Evolutionary conservation across 2,888 invertebrate genomes (phyloP), one percentile per base, ranked within the genome.

Genomic region (Dilophus febrilis): DNA sequence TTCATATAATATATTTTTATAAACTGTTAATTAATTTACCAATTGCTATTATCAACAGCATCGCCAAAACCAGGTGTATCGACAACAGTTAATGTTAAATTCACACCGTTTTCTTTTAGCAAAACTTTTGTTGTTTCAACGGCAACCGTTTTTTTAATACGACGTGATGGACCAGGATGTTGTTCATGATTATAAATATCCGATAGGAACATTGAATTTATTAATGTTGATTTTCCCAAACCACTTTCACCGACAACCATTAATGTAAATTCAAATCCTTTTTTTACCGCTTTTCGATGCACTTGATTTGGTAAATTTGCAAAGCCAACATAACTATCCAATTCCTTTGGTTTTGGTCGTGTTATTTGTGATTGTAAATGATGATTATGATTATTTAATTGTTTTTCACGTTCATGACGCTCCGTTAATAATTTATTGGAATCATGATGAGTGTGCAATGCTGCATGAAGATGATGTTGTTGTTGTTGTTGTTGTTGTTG

Each of bases 11-110:
- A n/a, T n/a, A n/a, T n/a, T n/a, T n/a, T n/a, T n/a, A n/a, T n/a
- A n/a, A n/a, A n/a, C n/a, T n/a, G n/a, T n/a, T n/a, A n/a, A n/a
- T 22, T 18, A 8, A 29, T 37, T 18, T 35, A 86, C 85, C 95
- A 99, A 66, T 97, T 92, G 63, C 90, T 91, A 62, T 98, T 99
- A 64, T 98, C 94, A 18, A 98, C 94, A 16, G 94, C 91, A 64
- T 98, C 97, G 2, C 98, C 98, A 59, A 98, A 99, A 27, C 98
- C 98, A 2, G 98, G 97, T 12, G 98, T 99, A 61, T 98, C 98
- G 34, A 98, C 95, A 44, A 98, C 83, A 4, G 95, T 97, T 44
- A 99, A 68, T 32, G 86, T 81, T 31, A 99, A 73, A 65, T 95
- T 94, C 30, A 98, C 98, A 37, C 95, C 94, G 56, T 94, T 95